Percentiles rank a stretch among this genome's conserved stretches.
Conservation (phyloP, 2,888 invertebrate species). For the Nomada lathburiana region DNA sequence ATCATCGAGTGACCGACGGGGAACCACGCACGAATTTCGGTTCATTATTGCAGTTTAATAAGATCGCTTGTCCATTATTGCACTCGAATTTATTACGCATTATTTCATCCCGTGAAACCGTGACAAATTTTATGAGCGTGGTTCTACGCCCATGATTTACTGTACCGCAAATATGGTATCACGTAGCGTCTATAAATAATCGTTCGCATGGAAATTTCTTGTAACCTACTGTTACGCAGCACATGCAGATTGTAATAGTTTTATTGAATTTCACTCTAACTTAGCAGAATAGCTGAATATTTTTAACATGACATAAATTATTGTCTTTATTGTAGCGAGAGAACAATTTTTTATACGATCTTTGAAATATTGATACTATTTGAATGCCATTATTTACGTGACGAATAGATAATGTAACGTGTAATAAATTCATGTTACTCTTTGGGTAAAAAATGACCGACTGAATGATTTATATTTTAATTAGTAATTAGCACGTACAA, state of each 20-base stretch:
- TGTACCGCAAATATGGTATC: conserved; percentile 55
- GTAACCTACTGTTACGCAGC: conserved; percentile 12
- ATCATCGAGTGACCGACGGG: neutral
- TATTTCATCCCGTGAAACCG: conserved; percentile 34
- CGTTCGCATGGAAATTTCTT: conserved; percentile 27
- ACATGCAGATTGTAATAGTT: neutral
- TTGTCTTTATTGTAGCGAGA: neutral
- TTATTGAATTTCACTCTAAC: neutral
- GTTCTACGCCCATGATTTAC: conserved; percentile 45
- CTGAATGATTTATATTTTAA: neutral
- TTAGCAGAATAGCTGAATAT: too few species aligned
- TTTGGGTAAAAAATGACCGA: neutral
- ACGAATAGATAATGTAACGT: neutral
- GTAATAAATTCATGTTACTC: neutral
- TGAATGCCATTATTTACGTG: neutral
- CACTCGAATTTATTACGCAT: conserved; percentile 41
- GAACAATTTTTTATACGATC: neutral
- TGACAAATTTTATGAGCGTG: conserved; percentile 57
- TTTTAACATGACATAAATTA: neutral
- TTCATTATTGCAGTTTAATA: conserved; percentile 49
- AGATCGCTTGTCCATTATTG: conserved; percentile 49
- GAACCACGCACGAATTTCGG: conserved; percentile 19
- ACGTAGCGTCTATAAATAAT: conserved; percentile 54
- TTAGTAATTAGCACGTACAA: neutral
- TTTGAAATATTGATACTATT: neutral